Conservation (phyloP, 1,140 invertebrate species). For the Caenorhabditis briggsae region DNA sequence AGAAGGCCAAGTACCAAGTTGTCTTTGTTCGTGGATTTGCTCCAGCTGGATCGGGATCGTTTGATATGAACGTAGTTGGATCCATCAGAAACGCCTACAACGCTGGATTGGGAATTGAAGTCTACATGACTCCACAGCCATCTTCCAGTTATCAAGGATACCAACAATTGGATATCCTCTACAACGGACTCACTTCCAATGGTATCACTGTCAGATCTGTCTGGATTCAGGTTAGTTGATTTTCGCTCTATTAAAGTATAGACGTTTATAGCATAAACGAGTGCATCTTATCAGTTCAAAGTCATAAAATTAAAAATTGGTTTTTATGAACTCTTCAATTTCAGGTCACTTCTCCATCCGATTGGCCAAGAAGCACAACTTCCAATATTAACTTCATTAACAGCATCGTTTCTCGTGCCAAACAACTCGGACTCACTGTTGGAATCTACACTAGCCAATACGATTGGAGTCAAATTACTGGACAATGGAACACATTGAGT, state of each 20-base stretch:
- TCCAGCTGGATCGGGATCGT: constrained; percentile 31
- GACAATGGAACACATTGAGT: constrained; percentile 23
- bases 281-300: not conserved
- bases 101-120: constrained; percentile 58
- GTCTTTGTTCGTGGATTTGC: constrained; percentile 24
- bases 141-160: constrained; percentile 28
- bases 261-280: too few species aligned
- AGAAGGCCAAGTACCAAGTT: constrained; percentile 36
- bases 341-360: constrained; percentile 52
- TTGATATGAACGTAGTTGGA: constrained; percentile 28
- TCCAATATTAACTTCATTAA: constrained; percentile 61
- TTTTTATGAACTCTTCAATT: not conserved
- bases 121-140: constrained; percentile 63
- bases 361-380: constrained; percentile 50
- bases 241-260: not conserved
- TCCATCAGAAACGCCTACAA: constrained; percentile 30
- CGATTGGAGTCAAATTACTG: constrained; percentile 58
- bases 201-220: constrained; percentile 53
- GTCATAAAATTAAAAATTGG: not conserved
- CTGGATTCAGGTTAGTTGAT: constrained; percentile 55
- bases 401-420: constrained; percentile 9
- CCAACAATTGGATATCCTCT: constrained; percentile 51
- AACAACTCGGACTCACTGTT: constrained; percentile 28
- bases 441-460: constrained; percentile 58
- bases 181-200: constrained; percentile 45